Evolutionary conservation across 2,113 vertebrate genomes (phyloP), one percentile per base, ranked within the genome.

Genomic region (Apodemus speciosus): DNA sequence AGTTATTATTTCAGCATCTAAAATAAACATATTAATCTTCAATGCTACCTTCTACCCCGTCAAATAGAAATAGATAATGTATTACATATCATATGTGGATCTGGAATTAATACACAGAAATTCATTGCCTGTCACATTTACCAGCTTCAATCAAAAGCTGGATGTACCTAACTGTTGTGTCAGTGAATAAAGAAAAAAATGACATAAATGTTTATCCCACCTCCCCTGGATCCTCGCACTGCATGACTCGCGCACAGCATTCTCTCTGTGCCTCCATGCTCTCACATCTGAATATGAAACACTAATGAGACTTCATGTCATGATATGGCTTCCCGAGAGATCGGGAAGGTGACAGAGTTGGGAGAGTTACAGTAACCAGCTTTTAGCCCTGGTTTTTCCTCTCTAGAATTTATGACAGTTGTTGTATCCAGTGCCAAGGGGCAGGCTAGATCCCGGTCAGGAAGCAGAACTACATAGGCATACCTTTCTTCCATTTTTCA

Each of bases 1-100:
- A 23, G n/a, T n/a, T n/a, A 91, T 83, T 79, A 66, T 86, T 77
- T 95, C 53, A 76, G 9, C 91, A 53, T 58, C 53, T 66, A 94
- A 91, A 88, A 35, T 91, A 66, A 83, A 86, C 88, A 90, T 43
- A 68, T 87, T 91, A 49, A 89, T 85, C 68, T 90, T 85, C 51
- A 94, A 71, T 88, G 32, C 40, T 25, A 83, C 69, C 30, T n/a
- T 69, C 23, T 72, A 9, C 51, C 49, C 4, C n/a, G 1, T 11
- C 0, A 86, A 49, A 69, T 94, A 38, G 77, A 51, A 87, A 88
- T 73, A 89, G 80, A 68, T 92, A 58, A 15, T 38, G 25, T 72
- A 32, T 88, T 62, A 68, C 20, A 20, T 51, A 4, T 83, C 64
- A 71, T 60, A 79, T 53, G 53, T 43, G 89, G 62, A 73, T 15